A percentile compares a stretch with the other conserved stretches of the same genome.
phyloP scores from a whole-genome alignment of 2,888 invertebrate species.

The Conomelus anceps region DNA sequence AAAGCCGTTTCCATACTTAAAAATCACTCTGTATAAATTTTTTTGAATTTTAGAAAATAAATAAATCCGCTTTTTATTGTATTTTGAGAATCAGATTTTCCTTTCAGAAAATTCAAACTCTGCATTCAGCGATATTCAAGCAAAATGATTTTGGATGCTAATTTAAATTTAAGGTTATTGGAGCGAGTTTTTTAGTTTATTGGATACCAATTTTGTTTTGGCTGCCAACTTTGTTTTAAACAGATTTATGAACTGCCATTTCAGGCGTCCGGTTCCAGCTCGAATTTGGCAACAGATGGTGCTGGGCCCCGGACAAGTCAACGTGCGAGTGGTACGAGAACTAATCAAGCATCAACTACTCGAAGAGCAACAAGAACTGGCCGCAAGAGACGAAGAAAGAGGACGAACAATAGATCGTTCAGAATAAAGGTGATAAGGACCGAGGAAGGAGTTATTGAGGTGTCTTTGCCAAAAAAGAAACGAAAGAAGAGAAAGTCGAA shows the following conservation, averaged over 20 bases:
- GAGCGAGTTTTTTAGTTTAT: too few relatives aligned
- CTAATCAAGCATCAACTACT: background rate
- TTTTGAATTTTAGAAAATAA: too few relatives aligned
- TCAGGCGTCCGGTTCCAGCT: background rate
- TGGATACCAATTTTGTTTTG: too few relatives aligned
- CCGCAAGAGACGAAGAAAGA: slow-evolving; percentile 22
- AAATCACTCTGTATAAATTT: too few relatives aligned
- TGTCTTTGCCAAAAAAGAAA: slow-evolving; percentile 1
- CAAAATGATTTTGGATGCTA: too few relatives aligned
- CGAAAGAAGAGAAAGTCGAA: slow-evolving; percentile 36
- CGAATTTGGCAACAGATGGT: background rate
- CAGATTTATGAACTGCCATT: background rate
- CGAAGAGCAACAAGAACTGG: slow-evolving; percentile 10
- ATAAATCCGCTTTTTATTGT: too few relatives aligned
- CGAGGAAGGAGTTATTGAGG: slow-evolving; percentile 23
- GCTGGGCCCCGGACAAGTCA: background rate
- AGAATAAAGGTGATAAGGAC: slow-evolving; percentile 19
- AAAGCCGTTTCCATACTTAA: too few relatives aligned
- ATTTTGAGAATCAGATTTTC: too few relatives aligned
- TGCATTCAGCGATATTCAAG: too few relatives aligned
- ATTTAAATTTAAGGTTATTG: too few relatives aligned
- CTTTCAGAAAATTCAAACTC: too few relatives aligned
- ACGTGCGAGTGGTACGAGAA: background rate
- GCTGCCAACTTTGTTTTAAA: too few relatives aligned
- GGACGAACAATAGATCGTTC: slow-evolving; percentile 24